Base-by-base conservation (phyloP, 23 tunicate genomes). In the Diplosoma virens region DNA sequence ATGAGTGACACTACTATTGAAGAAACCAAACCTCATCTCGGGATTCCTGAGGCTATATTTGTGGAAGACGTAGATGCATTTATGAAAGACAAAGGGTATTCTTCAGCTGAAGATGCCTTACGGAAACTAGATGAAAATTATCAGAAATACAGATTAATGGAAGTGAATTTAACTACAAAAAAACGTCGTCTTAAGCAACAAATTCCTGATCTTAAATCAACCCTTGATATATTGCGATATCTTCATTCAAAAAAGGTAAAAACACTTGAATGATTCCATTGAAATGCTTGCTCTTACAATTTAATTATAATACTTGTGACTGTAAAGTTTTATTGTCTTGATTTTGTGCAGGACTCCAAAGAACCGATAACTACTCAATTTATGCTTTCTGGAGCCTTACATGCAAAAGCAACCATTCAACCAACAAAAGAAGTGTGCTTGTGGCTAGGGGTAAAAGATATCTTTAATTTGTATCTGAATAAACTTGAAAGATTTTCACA, bases 351-450 rank as follows among this genome's bases (percentile, higher is more conserved):
- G 83, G 82, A 84, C 31, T 58, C 79, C 28, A 67, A 65, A 11
- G 58, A 79, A 20, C 31, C 90, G 33, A 94, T 88, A 36, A 61
- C 89, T 3, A 87, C 95, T 17, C 74, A 81, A 11, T 94, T 94
- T 64, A 37, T 87, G 25, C 82, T 94, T 3, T 81, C 99, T 33
- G 99, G 89, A 23, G 72, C 95, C 0, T 66, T 94, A 18, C 73
- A 84, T 66, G 99, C 99, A 46, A 94, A 94, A 83, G 99, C 99
- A 1, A 68, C 54, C 21, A 80, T 94, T 71, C 90, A 87, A 56
- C 94, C 95, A 14, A 87, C 90, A 21, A 63, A 88, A 25, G 86
- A 94, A 47, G 95, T 94, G 21, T 67, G 89, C 29, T 59, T 92
- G 33, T 92, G 97, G 97, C 82, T 92, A 50, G 97, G 97, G 52